Conservation (phyloP, 2,113 vertebrate genomes). For the Hyaena hyaena region DNA sequence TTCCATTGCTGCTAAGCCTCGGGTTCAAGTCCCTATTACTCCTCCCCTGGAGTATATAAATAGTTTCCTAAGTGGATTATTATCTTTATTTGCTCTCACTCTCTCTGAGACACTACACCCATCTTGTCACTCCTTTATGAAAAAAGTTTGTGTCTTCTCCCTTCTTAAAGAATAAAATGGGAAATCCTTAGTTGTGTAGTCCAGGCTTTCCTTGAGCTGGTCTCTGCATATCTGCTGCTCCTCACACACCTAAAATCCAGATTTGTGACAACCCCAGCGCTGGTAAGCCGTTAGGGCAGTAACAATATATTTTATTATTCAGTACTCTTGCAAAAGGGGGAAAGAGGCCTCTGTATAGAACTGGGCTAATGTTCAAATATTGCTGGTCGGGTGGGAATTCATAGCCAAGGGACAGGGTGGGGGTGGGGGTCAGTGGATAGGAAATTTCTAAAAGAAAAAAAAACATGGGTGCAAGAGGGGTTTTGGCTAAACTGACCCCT, state of each 20-base stretch:
- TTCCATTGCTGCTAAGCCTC: neutral
- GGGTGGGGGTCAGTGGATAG: neutral
- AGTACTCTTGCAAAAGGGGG: neutral
- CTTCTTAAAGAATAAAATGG: neutral
- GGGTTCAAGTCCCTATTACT: neutral
- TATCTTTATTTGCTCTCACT: neutral
- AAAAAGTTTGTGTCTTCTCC: neutral
- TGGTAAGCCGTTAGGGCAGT: neutral
- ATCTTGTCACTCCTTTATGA: neutral
- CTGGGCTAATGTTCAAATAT: neutral
- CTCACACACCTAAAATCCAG: neutral
- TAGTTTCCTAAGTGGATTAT: neutral
- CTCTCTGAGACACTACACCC: neutral
- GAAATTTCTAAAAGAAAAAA: neutral
- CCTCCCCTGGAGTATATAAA: neutral
- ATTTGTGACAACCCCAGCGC: neutral
- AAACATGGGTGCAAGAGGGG: neutral
- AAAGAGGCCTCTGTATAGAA: neutral
- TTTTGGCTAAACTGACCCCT: neutral
- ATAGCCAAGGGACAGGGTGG: neutral
- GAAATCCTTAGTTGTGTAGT: neutral
- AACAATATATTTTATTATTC: neutral
- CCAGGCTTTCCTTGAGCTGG: neutral
- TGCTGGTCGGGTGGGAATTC: neutral
- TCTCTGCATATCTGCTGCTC: neutral